Base-by-base conservation (phyloP, 2,888 invertebrate genomes). In the Actias luna region DNA sequence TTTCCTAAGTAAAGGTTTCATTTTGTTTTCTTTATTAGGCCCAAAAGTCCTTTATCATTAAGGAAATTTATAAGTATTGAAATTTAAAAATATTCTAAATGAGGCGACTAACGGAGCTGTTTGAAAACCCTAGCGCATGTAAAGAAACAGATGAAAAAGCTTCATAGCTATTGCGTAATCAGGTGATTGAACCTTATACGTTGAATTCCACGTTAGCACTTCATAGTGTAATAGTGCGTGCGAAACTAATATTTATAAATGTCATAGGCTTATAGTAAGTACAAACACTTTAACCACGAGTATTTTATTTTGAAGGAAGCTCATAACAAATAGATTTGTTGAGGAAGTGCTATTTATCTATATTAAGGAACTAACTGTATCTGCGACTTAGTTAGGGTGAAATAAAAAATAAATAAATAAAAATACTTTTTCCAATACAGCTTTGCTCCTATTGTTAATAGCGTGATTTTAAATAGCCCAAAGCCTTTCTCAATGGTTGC, bases 101-200 rank as follows among this genome's bases (percentile, higher is more conserved):
- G 7, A 55, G 16, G 2, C 29, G 16, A 5, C 7, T 29, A 55
- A 29, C 12, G n/a, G 29, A n/a, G 29, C 8, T 7, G 10, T 55
- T 55, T 55, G 55, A 29, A n/a, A 55, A 29, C 55, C 29, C 42
- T 42, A 59, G 10, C 7, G 12, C 31, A 18, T 29, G 42, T 42
- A 62, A 10, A 46, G 57, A 25, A 33, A 46, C n/a, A 33, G 42
- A 42, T 58, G 57, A 62, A 58, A 58, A 58, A 42, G 39, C 42
- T 42, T 1, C 18, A 22, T 55, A 55, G 18, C 31, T 58, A 66
- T 63, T 66, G 61, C 61, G 57, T 42, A 62, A 62, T 58, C 42
- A 59, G 71, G 69, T 71, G 65, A 68, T 69, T 71, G 69, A 71
- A 71, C 71, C 42, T 65, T 35, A 63, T 62, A 60, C 31, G 64